Percentiles rank a stretch among this genome's conserved stretches.
phyloP scores from a whole-genome alignment of 2,113 vertebrate species.

The Pteropus alecto region DNA sequence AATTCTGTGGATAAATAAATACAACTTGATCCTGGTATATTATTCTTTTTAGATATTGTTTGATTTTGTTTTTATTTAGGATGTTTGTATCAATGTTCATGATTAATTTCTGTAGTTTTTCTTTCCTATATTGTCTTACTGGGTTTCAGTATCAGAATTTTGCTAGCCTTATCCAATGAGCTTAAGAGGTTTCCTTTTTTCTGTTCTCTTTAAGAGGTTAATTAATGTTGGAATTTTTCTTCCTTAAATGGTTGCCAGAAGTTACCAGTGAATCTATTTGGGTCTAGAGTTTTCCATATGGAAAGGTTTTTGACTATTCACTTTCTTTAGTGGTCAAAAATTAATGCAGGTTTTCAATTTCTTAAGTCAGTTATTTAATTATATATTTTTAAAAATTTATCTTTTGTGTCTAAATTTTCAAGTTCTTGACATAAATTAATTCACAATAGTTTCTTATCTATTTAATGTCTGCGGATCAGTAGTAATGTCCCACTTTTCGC shows the following conservation, averaged over 20 bases:
- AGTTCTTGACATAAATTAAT: neutral
- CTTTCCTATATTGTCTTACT: neutral
- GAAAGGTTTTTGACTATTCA: neutral
- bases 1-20: neutral
- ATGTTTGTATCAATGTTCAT: neutral
- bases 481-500: neutral
- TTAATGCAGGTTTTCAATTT: neutral
- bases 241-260: neutral
- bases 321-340: neutral
- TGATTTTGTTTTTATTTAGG: neutral
- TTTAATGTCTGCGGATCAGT: neutral
- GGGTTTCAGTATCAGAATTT: neutral
- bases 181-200: neutral
- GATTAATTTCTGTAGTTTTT: neutral
- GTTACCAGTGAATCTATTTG: neutral
- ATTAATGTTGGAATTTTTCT: slow-evolving; percentile 6
- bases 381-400: neutral
- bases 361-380: neutral
- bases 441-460: neutral
- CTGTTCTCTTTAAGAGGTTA: neutral
- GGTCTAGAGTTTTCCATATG: neutral
- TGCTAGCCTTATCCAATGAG: neutral
- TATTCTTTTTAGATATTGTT: neutral
- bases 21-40: neutral
- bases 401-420: neutral